Evolutionary conservation across 2,797 vertebrate species (phyloP).

Genomic region (Thripadectes ignobilis): DNA sequence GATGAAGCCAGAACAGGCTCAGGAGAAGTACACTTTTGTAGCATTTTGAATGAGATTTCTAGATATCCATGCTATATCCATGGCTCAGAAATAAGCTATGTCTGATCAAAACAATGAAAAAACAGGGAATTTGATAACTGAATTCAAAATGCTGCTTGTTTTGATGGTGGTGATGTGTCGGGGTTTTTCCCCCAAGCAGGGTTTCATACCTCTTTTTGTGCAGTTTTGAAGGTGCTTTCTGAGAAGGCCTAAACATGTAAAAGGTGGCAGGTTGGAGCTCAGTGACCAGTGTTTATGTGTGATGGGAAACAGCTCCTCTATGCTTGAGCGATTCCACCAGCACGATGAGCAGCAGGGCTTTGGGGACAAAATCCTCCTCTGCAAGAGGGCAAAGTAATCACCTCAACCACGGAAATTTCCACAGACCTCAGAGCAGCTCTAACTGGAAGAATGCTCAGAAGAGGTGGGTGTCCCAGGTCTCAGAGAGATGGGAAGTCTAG

Average conservation of each 20-base stretch:
- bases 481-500: background rate
- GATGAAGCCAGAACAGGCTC: background rate
- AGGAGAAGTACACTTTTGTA: background rate
- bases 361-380: background rate
- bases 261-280: background rate
- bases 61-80: background rate
- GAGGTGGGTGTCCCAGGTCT: background rate
- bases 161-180: accelerated
- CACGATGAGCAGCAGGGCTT: background rate
- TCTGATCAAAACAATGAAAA: background rate
- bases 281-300: accelerated
- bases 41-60: background rate
- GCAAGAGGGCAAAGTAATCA: background rate
- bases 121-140: background rate
- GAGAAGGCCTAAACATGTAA: background rate
- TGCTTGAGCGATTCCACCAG: background rate
- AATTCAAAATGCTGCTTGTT: background rate
- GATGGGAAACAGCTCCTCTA: background rate
- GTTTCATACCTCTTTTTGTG: background rate
- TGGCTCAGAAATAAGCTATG: background rate
- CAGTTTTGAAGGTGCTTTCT: background rate
- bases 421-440: background rate
- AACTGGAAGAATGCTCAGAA: background rate
- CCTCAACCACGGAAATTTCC: background rate
- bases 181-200: background rate